Percentiles rank a stretch among this genome's conserved stretches.
Conservation (phyloP, 2,797 vertebrate species). For the Phrynocephalus vlangalii region DNA sequence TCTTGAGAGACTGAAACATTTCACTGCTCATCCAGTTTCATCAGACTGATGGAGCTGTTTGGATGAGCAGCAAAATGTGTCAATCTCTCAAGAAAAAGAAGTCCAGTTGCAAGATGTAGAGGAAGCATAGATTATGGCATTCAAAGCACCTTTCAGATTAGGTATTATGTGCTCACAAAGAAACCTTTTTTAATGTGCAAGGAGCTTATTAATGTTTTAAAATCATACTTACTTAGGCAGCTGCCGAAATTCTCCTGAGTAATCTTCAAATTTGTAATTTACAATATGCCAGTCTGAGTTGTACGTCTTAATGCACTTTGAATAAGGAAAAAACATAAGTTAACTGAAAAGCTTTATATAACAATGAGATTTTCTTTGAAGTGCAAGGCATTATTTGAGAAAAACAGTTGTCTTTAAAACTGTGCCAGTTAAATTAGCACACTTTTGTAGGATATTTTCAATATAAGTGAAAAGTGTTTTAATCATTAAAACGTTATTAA, state of each 20-base stretch:
- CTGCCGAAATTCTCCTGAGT: slow-evolving; percentile 96
- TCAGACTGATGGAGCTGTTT: too few relatives aligned
- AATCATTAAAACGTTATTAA: background rate
- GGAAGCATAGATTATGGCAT: background rate
- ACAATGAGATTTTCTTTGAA: background rate
- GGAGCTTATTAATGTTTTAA: background rate
- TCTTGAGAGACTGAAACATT: too few relatives aligned
- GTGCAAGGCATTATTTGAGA: background rate
- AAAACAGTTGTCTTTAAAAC: background rate
- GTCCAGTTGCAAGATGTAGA: background rate
- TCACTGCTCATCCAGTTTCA: too few relatives aligned
- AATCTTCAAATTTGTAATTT: slow-evolving; percentile 96
- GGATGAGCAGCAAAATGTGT: too few relatives aligned
- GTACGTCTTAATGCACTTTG: slow-evolving; percentile 97
- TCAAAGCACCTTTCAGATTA: background rate
- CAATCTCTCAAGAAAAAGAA: too few relatives aligned
- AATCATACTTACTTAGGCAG: slow-evolving; percentile 89
- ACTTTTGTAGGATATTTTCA: background rate
- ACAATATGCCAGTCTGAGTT: slow-evolving; percentile 97
- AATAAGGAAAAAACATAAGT: slow-evolving; percentile 42
- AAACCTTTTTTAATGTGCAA: background rate
- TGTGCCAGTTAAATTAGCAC: background rate
- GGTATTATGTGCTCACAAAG: background rate
- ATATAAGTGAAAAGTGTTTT: background rate
- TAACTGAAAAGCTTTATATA: slow-evolving; percentile 18